These are phyloP conservation scores for Brevimyrus niger DNA, from an alignment of 2,113 vertebrate genomes.

Conservation along the genomic window DNA sequence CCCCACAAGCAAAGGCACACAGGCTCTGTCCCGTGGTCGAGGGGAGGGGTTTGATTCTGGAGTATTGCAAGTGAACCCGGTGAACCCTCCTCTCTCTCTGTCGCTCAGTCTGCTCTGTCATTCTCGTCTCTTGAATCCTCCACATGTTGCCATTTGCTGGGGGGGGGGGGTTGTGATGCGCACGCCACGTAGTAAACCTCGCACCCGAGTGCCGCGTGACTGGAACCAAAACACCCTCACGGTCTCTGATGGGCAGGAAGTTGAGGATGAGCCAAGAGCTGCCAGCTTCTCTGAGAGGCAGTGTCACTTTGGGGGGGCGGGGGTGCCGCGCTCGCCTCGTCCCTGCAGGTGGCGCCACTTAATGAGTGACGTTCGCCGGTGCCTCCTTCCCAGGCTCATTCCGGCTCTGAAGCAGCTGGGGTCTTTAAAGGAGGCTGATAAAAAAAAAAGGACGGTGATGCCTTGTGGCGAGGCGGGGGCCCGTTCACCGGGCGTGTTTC, in stretches of 20 bases:
- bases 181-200: not conserved
- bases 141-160: not conserved
- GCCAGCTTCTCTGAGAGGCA: not conserved
- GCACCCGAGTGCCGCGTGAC: not conserved
- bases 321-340: slow-evolving; percentile 30
- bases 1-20: not conserved
- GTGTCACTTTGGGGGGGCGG: slow-evolving; percentile 38
- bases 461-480: slow-evolving; percentile 39
- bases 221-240: not conserved
- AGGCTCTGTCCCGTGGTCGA: slow-evolving; percentile 61
- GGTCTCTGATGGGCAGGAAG: slow-evolving; percentile 15
- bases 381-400: slow-evolving; percentile 39
- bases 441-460: slow-evolving; percentile 29
- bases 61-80: slow-evolving; percentile 54
- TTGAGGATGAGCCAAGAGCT: slow-evolving; percentile 41
- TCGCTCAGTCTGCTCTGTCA: slow-evolving; percentile 28
- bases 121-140: not conserved
- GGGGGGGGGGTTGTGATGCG: not conserved
- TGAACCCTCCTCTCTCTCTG: slow-evolving; percentile 57
- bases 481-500: slow-evolving; percentile 31
- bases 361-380: slow-evolving; percentile 50
- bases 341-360: slow-evolving; percentile 48
- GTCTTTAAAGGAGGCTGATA: slow-evolving; percentile 32
- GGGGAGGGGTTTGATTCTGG: slow-evolving; percentile 56
- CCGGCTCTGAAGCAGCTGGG: slow-evolving; percentile 24